Percentiles rank a stretch among this genome's conserved stretches.
These are phyloP conservation scores for Varanus salvator DNA, from an alignment of 2,113 vertebrate species.

Conservation along the genomic window DNA sequence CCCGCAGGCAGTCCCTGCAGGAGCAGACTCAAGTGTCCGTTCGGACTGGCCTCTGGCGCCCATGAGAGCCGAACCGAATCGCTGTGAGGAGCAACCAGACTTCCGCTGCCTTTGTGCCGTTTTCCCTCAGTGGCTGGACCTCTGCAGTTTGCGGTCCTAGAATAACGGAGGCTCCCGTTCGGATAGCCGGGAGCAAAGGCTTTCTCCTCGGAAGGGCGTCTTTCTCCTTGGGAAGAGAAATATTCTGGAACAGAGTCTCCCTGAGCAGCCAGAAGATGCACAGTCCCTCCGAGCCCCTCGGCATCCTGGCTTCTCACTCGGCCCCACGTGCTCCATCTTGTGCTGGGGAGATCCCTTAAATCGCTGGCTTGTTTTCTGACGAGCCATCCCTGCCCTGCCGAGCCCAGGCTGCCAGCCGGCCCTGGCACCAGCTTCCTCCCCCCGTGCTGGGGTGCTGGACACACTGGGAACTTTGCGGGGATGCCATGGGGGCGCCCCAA, in stretches of 20 bases:
- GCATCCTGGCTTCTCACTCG: background rate
- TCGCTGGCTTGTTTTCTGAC: background rate
- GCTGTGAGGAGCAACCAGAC: background rate
- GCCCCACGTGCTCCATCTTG: background rate
- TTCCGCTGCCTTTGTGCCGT: background rate
- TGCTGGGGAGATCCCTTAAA: background rate
- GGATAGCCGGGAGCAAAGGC: background rate
- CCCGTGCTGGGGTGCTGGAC: too few species aligned
- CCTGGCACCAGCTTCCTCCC: too few species aligned
- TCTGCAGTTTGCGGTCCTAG: too few species aligned
- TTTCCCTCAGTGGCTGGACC: too few species aligned
- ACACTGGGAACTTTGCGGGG: too few species aligned
- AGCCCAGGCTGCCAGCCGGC: too few species aligned
- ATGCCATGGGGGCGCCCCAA: too few species aligned
- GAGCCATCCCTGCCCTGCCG: background rate
- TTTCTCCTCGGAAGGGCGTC: background rate
- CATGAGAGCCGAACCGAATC: background rate
- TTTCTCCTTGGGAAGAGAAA: background rate
- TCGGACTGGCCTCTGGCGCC: background rate
- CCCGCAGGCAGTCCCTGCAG: too few species aligned
- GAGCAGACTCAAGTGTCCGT: background rate
- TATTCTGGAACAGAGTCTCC: too few species aligned
- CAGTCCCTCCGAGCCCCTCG: background rate
- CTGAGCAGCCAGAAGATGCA: too few species aligned
- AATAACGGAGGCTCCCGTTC: background rate